phyloP scores from a whole-genome alignment of 2,888 invertebrate genomes.

The Drosophila leonis region DNA sequence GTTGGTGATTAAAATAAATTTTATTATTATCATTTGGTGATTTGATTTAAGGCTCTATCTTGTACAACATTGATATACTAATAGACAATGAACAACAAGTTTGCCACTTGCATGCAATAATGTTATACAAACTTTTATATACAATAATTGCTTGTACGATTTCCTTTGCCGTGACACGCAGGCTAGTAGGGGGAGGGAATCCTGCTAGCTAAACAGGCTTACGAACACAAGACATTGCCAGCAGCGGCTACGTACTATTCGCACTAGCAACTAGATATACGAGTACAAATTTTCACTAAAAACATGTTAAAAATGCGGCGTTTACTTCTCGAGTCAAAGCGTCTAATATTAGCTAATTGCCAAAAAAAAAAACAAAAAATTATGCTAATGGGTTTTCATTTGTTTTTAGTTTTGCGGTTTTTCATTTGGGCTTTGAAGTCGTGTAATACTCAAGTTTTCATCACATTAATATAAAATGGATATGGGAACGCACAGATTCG shows the following conservation, averaged over 20 bases:
- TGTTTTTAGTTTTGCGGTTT: neutral
- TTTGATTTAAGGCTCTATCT: slow-evolving; percentile 78
- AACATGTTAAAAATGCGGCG: slow-evolving; percentile 66
- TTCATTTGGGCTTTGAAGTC: slow-evolving; percentile 50
- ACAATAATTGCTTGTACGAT: slow-evolving; percentile 5
- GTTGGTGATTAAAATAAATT: slow-evolving; percentile 56
- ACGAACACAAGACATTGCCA: slow-evolving; percentile 3
- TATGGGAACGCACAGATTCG: slow-evolving; percentile 36
- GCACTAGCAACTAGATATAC: slow-evolving; percentile 41
- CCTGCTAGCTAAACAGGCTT: neutral
- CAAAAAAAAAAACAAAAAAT: slow-evolving; percentile 72
- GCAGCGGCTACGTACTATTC: slow-evolving; percentile 20
- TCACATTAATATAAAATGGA: slow-evolving; percentile 44
- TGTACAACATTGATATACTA: slow-evolving; percentile 62
- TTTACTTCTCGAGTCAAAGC: slow-evolving; percentile 29
- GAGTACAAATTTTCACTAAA: slow-evolving; percentile 49
- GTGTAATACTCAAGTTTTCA: slow-evolving; percentile 49
- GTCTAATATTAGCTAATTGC: slow-evolving; percentile 65
- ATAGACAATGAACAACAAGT: slow-evolving; percentile 40
- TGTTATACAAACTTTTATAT: slow-evolving; percentile 13
- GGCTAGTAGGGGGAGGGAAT: neutral
- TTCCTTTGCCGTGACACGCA: neutral
- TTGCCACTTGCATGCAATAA: slow-evolving; percentile 3
- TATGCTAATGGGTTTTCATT: slow-evolving; percentile 48
- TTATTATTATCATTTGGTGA: slow-evolving; percentile 80